phyloP scores from a whole-genome alignment of 2,888 invertebrate genomes.

The Exocentrus adspersus region DNA sequence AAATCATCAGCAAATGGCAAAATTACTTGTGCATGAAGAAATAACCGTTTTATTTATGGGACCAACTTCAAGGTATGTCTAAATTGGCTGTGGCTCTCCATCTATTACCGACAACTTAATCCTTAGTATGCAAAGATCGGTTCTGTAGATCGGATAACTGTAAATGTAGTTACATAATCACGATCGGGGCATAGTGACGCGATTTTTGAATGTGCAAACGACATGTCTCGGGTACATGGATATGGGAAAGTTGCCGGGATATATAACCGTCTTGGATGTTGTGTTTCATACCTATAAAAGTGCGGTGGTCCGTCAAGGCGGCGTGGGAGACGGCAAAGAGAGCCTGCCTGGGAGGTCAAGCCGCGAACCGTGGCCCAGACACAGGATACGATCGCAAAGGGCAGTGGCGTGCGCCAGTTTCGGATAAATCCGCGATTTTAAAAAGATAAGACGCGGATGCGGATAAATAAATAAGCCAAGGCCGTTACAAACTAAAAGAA shows the following conservation, averaged over 20 bases:
- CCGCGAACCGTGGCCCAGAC: constrained; percentile 46
- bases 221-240: constrained; percentile 25
- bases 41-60: too few species aligned
- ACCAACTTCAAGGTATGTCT: too few species aligned
- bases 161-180: constrained; percentile 59
- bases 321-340: constrained; percentile 54
- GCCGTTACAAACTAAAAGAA: too few species aligned
- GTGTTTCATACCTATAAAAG: constrained; percentile 20
- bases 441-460: too few species aligned
- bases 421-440: background rate
- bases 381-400: constrained; percentile 27
- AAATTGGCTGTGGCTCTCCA: too few species aligned
- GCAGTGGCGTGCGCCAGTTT: constrained; percentile 28
- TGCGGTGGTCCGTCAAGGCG: constrained; percentile 41
- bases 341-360: constrained; percentile 57
- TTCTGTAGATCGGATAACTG: constrained; percentile 54
- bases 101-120: too few species aligned
- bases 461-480: too few species aligned
- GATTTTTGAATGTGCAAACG: constrained; percentile 43
- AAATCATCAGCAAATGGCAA: too few species aligned
- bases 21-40: too few species aligned
- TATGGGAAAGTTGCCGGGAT: constrained; percentile 43
- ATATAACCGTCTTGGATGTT: constrained; percentile 19
- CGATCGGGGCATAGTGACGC: constrained; percentile 53
- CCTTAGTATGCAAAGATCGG: too few species aligned